Evolutionary conservation across 2,797 vertebrate genomes (phyloP).

Genomic region (Eulemur albifrons): DNA sequence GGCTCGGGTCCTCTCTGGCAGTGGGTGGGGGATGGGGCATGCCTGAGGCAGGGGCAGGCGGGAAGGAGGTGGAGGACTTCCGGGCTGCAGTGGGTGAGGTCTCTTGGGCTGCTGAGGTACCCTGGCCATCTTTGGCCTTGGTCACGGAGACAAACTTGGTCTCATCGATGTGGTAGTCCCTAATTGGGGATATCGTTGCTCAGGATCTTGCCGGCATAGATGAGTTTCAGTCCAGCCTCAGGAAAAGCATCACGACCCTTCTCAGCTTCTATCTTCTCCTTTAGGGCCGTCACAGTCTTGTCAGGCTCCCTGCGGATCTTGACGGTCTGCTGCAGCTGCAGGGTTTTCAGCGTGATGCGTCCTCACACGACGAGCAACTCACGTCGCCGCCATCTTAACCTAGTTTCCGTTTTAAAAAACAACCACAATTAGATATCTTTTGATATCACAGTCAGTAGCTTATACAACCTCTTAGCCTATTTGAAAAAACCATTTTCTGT

Average conservation of each 20-base stretch:
- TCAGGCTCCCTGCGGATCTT: too few species aligned
- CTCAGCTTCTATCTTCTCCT: slow-evolving; percentile 93
- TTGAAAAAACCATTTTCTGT: not conserved
- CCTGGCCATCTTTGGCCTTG: slow-evolving; percentile 84
- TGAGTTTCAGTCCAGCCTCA: slow-evolving; percentile 92
- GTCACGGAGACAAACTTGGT: slow-evolving; percentile 96
- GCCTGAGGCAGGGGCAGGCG: slow-evolving; percentile 78
- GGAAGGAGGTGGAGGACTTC: slow-evolving; percentile 78
- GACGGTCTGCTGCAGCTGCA: too few species aligned
- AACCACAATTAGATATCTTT: not conserved
- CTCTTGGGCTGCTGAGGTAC: slow-evolving; percentile 59
- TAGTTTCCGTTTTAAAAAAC: not conserved
- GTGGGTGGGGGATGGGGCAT: slow-evolving; percentile 75
- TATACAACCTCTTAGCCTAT: not conserved
- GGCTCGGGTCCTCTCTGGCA: slow-evolving; percentile 83
- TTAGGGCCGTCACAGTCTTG: slow-evolving; percentile 87
- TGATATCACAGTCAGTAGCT: not conserved
- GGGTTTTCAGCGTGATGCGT: not conserved
- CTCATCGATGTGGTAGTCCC: slow-evolving; percentile 93
- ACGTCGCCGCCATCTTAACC: too few species aligned
- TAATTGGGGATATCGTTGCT: slow-evolving; percentile 93
- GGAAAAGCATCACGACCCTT: slow-evolving; percentile 92
- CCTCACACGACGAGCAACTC: not conserved
- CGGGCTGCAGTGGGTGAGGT: slow-evolving; percentile 79
- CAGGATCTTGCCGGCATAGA: slow-evolving; percentile 94